Percentiles rank a stretch among this genome's conserved stretches.
phyloP scores from a whole-genome alignment of 2,113 vertebrate species.

The Eudorcas thomsonii region DNA sequence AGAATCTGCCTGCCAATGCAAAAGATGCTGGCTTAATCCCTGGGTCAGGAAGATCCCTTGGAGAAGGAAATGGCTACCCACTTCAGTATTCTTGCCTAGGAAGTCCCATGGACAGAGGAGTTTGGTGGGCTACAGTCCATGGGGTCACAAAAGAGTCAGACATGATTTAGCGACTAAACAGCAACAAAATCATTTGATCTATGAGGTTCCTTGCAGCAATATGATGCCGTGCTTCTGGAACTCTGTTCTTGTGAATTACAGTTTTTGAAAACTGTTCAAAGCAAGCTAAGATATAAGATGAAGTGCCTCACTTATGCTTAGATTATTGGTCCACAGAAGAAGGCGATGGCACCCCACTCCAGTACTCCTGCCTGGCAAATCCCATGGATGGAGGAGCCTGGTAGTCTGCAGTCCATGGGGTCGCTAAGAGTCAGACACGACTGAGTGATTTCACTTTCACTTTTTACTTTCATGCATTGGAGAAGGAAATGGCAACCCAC shows the following conservation, averaged over 20 bases:
- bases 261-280: background rate
- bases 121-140: background rate
- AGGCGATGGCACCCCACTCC: too few species aligned
- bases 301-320: background rate
- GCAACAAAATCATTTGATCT: background rate
- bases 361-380: too few species aligned
- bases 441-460: too few species aligned
- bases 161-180: background rate
- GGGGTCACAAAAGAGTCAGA: background rate
- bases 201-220: background rate
- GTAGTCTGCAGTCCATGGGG: too few species aligned
- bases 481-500: too few species aligned
- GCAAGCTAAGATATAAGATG: background rate
- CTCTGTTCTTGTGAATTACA: background rate
- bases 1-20: background rate
- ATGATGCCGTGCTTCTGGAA: background rate
- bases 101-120: background rate
- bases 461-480: too few species aligned
- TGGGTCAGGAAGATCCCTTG: background rate
- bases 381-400: too few species aligned
- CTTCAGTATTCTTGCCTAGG: background rate
- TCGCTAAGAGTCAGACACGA: too few species aligned
- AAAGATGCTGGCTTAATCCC: background rate
- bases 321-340: background rate
- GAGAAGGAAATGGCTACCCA: background rate